Evolutionary conservation across 2,888 invertebrate genomes (phyloP), one percentile per base, ranked within the genome.

Genomic region (Nomada goodeniana): DNA sequence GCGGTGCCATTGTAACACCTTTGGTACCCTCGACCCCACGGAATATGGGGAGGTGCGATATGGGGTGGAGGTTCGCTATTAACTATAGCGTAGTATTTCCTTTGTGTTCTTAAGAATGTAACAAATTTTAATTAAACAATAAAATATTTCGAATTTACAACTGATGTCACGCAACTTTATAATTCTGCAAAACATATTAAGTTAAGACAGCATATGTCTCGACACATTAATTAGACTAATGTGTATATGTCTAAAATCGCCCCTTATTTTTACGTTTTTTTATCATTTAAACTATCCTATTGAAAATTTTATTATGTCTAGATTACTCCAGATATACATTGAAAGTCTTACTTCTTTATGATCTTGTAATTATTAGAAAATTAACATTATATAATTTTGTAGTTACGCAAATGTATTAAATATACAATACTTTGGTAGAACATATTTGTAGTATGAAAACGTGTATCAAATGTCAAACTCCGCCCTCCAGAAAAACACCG

Each of bases 401-500:
- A 7, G 7, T 29, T 29, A 29, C 29, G n/a, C n/a, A n/a, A n/a
- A 13, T 1, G 13, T 11, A 50, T n/a, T 67, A 26, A 59, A 20
- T 15, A 13, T 7, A 29, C 23, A 29, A 59, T 80, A 71, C 80
- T 78, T 29, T 63, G 42, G 11, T n/a, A 42, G 11, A 52, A 47
- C 69, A 77, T 70, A 55, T 72, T 73, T 69, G 57, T 69, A 79
- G 80, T 73, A 75, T 71, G 70, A 59, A 82, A 80, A 78, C 78
- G 76, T 80, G 78, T 82, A 83, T 82, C 52, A 89, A 90, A 91
- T 82, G 83, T 82, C 53, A 89, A 90, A 91, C 91, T 89, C 92
- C 91, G 90, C 92, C 91, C 89, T 88, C 76, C 74, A 80, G 59
- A 73, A 57, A 86, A 87, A 88, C 84, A 71, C 89, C 90, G 89